These are phyloP conservation scores for Diadegma fenestrale DNA, from an alignment of 2,888 invertebrate genomes.

Conservation along the genomic window DNA sequence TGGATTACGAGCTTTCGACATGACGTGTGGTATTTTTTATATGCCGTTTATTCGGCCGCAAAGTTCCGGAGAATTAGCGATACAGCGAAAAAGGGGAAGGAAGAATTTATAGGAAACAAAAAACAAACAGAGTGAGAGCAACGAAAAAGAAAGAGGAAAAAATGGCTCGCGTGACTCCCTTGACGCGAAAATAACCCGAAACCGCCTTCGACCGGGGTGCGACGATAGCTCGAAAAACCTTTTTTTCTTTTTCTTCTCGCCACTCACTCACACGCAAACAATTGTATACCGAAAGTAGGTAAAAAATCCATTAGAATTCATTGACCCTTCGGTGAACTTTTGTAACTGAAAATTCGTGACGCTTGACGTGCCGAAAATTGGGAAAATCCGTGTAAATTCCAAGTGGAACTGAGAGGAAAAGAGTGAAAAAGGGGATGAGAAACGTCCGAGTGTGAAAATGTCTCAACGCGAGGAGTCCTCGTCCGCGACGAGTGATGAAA, in stretches of 20 bases:
- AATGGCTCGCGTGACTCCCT: conserved; percentile 38
- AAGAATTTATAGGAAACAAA: conserved; percentile 1
- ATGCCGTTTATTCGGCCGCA: background rate
- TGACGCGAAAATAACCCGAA: conserved; percentile 68
- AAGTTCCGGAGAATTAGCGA: conserved; percentile 9
- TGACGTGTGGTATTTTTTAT: conserved; percentile 15
- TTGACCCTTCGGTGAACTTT: conserved; percentile 29
- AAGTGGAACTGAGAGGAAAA: background rate
- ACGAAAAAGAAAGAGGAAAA: conserved; percentile 17
- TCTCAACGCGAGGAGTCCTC: conserved; percentile 32
- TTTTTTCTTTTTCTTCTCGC: conserved; percentile 24
- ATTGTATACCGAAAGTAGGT: background rate
- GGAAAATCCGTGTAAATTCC: background rate
- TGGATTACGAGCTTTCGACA: conserved; percentile 28
- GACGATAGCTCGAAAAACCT: conserved; percentile 24
- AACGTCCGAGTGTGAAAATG: conserved; percentile 39
- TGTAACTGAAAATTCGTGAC: conserved; percentile 34
- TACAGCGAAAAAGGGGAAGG: background rate
- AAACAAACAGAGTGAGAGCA: background rate
- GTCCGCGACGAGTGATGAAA: conserved; percentile 50
- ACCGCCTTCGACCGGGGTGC: conserved; percentile 19
- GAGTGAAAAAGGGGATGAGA: conserved; percentile 20
- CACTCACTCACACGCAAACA: background rate
- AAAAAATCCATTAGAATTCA: conserved; percentile 4
- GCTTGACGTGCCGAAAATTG: conserved; percentile 29